Percentiles rank a stretch among this genome's conserved stretches.
These are phyloP conservation scores for Philotrypesis tridentata DNA, from an alignment of 1,140 invertebrate genomes.

Conservation along the genomic window DNA sequence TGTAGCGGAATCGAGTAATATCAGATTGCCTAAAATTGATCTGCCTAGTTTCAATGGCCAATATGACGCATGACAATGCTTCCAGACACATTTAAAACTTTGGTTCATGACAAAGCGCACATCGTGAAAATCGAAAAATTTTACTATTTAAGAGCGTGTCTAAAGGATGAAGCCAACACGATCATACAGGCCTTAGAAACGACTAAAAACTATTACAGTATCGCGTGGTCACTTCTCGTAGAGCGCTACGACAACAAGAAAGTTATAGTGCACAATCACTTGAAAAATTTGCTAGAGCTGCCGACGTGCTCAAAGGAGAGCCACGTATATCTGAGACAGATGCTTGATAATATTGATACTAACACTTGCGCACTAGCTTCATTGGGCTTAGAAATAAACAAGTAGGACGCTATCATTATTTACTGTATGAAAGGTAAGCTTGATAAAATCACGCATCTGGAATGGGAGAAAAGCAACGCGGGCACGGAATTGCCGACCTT, in stretches of 20 bases:
- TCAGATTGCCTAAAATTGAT: not conserved
- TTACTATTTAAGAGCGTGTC: conserved; percentile 45
- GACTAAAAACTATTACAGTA: not conserved
- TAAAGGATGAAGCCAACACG: conserved; percentile 37
- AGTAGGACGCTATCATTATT: not conserved
- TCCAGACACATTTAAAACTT: conserved; percentile 47
- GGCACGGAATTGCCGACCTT: not conserved
- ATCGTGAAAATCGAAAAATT: conserved; percentile 51
- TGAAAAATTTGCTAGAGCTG: conserved; percentile 56
- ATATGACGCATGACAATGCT: conserved; percentile 49
- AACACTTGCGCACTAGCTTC: not conserved
- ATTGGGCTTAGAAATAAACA: not conserved
- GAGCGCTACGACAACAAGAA: conserved; percentile 58
- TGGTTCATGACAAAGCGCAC: conserved; percentile 32
- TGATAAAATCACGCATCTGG: not conserved
- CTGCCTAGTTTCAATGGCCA: conserved; percentile 7
- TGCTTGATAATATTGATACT: not conserved
- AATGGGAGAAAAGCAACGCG: not conserved
- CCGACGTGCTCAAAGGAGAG: conserved; percentile 52
- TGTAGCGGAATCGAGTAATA: too few species aligned
- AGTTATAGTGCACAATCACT: conserved; percentile 56
- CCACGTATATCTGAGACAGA: not conserved
- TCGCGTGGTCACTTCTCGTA: conserved; percentile 46
- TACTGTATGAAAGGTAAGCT: not conserved
- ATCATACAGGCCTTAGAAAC: conserved; percentile 46